These are phyloP conservation scores for Tachysurus fulvidraco DNA, from an alignment of 2,113 vertebrate species.

Conservation along the genomic window DNA sequence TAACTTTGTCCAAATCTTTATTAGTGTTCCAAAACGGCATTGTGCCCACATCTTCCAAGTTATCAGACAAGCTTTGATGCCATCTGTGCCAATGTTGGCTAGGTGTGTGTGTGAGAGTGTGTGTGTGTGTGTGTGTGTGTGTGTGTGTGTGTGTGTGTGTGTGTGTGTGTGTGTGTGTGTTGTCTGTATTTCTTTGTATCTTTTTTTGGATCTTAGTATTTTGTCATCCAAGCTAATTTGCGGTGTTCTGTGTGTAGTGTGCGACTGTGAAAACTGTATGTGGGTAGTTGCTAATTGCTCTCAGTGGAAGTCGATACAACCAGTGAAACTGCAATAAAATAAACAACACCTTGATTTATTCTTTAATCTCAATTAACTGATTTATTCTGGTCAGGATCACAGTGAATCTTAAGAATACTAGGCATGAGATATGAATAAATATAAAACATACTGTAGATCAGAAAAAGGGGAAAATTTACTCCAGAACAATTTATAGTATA, in stretches of 20 bases:
- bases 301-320: conserved; percentile 4
- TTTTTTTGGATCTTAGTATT: not conserved
- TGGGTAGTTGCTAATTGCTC: conserved; percentile 18
- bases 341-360: not conserved
- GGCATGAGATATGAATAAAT: not conserved
- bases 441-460: too few relatives aligned
- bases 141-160: not conserved
- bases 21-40: not conserved
- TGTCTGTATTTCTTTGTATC: not conserved
- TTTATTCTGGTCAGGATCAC: not conserved
- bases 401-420: not conserved
- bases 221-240: not conserved
- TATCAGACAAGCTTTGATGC: not conserved
- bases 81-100: not conserved
- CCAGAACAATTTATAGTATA: not conserved
- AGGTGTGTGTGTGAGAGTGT: not conserved
- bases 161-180: not conserved
- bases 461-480: not conserved
- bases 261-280: not conserved
- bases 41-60: not conserved
- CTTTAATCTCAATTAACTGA: not conserved
- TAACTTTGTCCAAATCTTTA: not conserved
- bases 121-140: conserved; percentile 1
- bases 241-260: not conserved
- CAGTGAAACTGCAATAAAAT: not conserved